These are phyloP conservation scores for Gopherus evgoodei DNA, from an alignment of 2,113 vertebrate species.

Conservation along the genomic window DNA sequence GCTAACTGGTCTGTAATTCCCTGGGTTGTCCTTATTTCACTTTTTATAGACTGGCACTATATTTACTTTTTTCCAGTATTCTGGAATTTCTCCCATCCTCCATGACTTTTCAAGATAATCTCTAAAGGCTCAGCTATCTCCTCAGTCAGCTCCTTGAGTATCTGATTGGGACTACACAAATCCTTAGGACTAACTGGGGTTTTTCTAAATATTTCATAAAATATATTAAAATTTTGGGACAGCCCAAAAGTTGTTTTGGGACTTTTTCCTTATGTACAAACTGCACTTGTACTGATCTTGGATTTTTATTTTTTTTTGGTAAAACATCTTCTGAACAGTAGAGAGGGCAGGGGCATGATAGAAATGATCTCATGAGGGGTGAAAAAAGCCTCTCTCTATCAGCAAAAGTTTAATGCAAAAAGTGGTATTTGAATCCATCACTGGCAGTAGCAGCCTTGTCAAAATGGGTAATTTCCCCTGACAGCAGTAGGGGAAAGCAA, in stretches of 20 bases:
- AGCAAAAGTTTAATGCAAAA: not conserved
- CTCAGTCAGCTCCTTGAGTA: too few species aligned
- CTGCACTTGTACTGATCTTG: not conserved
- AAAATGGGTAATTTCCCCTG: accelerated
- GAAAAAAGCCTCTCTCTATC: not conserved
- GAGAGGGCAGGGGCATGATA: not conserved
- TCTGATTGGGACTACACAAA: not conserved
- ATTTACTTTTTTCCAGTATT: too few species aligned
- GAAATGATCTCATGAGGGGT: accelerated
- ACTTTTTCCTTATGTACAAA: not conserved
- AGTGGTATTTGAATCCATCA: not conserved
- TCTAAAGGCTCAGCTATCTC: too few species aligned
- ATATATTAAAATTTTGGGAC: not conserved
- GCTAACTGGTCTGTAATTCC: too few species aligned
- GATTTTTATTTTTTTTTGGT: too few species aligned
- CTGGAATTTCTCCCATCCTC: too few species aligned
- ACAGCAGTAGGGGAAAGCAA: not conserved
- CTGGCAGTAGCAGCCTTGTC: not conserved
- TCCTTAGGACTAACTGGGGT: not conserved
- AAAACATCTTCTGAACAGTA: not conserved
- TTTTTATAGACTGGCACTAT: too few species aligned
- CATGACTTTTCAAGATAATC: too few species aligned
- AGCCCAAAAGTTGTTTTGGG: not conserved
- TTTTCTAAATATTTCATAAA: not conserved
- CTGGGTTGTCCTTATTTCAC: too few species aligned